A percentile compares a stretch with the other conserved stretches of the same genome.
These are phyloP conservation scores for Centroberyx gerrardi DNA, from an alignment of 2,797 vertebrate genomes.

Conservation along the genomic window DNA sequence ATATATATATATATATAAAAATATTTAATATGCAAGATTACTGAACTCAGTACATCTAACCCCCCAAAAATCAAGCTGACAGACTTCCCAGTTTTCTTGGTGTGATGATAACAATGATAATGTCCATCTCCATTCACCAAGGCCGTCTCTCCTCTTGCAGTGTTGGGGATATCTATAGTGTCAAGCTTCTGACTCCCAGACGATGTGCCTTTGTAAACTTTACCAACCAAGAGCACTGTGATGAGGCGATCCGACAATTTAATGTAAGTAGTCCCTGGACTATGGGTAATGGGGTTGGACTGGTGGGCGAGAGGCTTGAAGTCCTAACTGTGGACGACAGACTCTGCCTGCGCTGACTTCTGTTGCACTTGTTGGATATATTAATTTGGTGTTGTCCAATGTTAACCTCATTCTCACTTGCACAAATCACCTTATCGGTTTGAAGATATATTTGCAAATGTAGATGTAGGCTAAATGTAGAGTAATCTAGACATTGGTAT, in stretches of 20 bases:
- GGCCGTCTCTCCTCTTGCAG: constrained; percentile 60
- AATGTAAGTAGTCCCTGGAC: constrained; percentile 76
- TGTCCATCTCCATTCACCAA: not conserved
- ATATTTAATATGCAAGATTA: too few species aligned
- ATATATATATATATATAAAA: too few species aligned
- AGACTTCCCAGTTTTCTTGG: too few species aligned
- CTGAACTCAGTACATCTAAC: too few species aligned
- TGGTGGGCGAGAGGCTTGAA: not conserved
- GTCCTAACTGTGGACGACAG: not conserved
- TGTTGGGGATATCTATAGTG: constrained; percentile 81
- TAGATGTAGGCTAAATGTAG: too few species aligned
- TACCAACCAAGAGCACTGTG: constrained; percentile 77
- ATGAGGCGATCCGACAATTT: constrained; percentile 80
- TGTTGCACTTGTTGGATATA: not conserved
- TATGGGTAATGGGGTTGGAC: not conserved
- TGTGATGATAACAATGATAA: not conserved
- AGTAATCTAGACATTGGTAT: too few species aligned
- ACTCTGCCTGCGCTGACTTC: not conserved
- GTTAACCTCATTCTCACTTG: too few species aligned
- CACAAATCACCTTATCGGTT: too few species aligned
- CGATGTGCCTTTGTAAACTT: constrained; percentile 90
- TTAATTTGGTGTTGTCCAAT: not conserved
- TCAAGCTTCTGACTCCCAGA: constrained; percentile 78
- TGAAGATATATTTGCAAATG: too few species aligned
- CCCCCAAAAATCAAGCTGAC: not conserved